phyloP scores from a whole-genome alignment of 2,888 invertebrate genomes.

The Drosophila recens region DNA sequence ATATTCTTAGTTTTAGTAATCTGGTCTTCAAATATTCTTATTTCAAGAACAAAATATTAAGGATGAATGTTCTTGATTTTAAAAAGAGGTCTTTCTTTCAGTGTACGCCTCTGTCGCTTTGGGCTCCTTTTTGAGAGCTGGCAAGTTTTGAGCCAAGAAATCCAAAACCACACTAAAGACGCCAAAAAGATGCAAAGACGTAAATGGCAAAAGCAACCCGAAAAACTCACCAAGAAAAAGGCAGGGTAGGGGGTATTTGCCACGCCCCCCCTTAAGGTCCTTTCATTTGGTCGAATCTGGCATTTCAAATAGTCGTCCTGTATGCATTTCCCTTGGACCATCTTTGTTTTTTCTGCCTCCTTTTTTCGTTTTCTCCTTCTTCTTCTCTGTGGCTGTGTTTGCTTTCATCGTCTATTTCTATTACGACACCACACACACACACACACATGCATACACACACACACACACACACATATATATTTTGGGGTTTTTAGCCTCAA shows the following conservation, averaged over 20 bases:
- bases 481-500: conserved; percentile 50
- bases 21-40: no score
- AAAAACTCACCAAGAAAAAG: conserved; percentile 10
- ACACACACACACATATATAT: neutral
- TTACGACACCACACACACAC: conserved; percentile 66
- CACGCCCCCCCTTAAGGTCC: conserved; percentile 8
- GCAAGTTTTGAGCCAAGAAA: conserved; percentile 75
- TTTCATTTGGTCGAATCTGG: conserved; percentile 60
- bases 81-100: no score
- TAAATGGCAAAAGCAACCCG: conserved; percentile 52
- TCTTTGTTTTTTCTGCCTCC: conserved; percentile 50
- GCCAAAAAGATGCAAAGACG: conserved; percentile 71
- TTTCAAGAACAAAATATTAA: no score
- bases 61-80: no score
- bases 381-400: conserved; percentile 56
- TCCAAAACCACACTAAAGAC: conserved; percentile 81
- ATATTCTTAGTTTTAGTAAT: no score
- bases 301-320: conserved; percentile 51
- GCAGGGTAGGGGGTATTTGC: no score
- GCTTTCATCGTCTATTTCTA: conserved; percentile 77
- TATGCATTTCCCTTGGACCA: conserved; percentile 48
- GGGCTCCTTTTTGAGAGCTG: conserved; percentile 36
- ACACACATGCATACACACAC: conserved; percentile 2
- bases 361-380: conserved; percentile 8
- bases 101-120: neutral